A percentile compares a stretch with the other conserved stretches of the same genome.
These are phyloP conservation scores for Vicugna pacos DNA, from an alignment of 2,113 vertebrate species.

Conservation along the genomic window DNA sequence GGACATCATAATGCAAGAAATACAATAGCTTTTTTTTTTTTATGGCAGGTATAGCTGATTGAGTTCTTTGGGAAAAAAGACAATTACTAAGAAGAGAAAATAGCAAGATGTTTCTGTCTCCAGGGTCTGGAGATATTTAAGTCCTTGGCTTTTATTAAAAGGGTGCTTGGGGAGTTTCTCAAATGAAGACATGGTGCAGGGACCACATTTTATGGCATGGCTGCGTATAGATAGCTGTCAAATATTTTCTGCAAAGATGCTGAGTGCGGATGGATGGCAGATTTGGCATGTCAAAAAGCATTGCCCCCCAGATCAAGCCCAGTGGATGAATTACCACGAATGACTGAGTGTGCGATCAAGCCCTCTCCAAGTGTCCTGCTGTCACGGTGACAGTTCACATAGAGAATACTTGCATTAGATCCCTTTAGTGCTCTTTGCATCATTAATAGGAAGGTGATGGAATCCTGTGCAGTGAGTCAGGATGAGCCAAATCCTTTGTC, in stretches of 20 bases:
- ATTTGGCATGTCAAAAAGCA: constrained; percentile 47
- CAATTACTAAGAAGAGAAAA: constrained; percentile 45
- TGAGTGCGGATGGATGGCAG: constrained; percentile 40
- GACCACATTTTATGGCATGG: not conserved
- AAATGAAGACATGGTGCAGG: constrained; percentile 37
- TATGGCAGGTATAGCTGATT: not conserved
- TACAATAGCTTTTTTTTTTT: constrained; percentile 30
- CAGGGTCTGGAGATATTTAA: constrained; percentile 48
- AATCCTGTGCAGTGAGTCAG: constrained; percentile 65
- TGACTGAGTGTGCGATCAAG: constrained; percentile 65
- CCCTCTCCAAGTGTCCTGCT: constrained; percentile 26
- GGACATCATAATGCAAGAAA: constrained; percentile 51
- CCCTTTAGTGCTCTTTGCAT: constrained; percentile 63
- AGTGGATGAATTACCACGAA: constrained; percentile 53
- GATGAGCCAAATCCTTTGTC: constrained; percentile 72
- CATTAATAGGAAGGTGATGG: constrained; percentile 75
- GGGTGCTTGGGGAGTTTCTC: not conserved
- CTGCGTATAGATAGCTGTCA: not conserved
- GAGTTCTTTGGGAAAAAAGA: constrained; percentile 2
- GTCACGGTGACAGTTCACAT: constrained; percentile 60
- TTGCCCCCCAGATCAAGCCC: constrained; percentile 40
- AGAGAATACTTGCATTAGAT: constrained; percentile 60
- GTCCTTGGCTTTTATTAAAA: constrained; percentile 58
- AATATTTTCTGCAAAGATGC: constrained; percentile 33
- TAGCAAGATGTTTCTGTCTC: constrained; percentile 23